A percentile compares a stretch with the other conserved stretches of the same genome.
These are phyloP conservation scores for Bombus sibiricus DNA, from an alignment of 1,140 invertebrate genomes.

Conservation along the genomic window DNA sequence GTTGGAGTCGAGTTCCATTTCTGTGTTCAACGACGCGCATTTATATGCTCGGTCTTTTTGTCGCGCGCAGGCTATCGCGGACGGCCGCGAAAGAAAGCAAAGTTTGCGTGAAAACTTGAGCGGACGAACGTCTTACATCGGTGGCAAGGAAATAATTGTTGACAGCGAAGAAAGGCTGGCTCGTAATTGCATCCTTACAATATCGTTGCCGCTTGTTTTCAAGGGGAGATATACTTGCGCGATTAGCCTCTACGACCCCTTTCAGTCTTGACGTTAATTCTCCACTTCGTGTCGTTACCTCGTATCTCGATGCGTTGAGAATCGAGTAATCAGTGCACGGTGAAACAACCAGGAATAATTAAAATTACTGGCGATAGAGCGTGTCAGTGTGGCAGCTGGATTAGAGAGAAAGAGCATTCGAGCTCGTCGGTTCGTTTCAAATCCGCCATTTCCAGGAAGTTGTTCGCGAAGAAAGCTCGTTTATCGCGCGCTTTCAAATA, in stretches of 20 bases:
- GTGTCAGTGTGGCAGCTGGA: too few species aligned
- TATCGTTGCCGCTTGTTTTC: background rate
- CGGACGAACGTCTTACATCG: too few species aligned
- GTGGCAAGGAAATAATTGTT: background rate
- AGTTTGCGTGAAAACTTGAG: background rate
- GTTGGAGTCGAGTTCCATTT: background rate
- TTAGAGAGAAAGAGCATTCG: too few species aligned
- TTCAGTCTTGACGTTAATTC: background rate
- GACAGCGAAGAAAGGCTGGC: background rate
- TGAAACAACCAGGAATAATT: background rate
- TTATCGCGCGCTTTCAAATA: conserved; percentile 31
- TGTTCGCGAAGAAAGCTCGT: background rate
- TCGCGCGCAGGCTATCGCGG: background rate
- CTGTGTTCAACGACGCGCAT: background rate
- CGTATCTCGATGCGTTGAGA: background rate
- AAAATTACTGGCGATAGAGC: background rate
- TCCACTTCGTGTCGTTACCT: background rate
- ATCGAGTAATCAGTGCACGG: background rate
- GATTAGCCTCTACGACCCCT: background rate
- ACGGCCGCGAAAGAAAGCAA: background rate
- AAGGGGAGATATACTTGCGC: background rate
- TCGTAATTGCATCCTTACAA: background rate
- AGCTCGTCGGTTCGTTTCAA: conserved; percentile 23
- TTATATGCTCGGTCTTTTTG: background rate
- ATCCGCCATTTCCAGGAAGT: background rate